Conservation (phyloP, 2,888 invertebrate genomes). For the Mellilla xanthometata region DNA sequence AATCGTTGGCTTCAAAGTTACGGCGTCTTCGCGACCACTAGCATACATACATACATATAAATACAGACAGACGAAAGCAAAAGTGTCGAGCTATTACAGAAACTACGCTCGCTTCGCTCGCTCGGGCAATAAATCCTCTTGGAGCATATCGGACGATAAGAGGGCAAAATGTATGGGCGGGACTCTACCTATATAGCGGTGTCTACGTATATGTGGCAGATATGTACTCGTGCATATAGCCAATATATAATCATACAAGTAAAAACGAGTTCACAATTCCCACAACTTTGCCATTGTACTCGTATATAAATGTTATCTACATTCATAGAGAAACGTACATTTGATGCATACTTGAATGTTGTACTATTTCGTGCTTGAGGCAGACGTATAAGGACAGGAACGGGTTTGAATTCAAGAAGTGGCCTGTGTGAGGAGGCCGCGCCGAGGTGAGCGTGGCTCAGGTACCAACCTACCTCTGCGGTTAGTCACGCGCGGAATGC, state of each 20-base stretch:
- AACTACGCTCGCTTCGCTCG: too few relatives aligned
- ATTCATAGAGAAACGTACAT: constrained; percentile 4
- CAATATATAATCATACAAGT: constrained; percentile 7
- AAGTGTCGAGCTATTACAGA: too few relatives aligned
- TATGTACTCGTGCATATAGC: too few relatives aligned
- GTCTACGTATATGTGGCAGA: neutral
- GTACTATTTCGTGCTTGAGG: constrained; percentile 45
- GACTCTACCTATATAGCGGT: constrained; percentile 5
- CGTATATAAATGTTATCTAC: neutral
- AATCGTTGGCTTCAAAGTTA: too few relatives aligned
- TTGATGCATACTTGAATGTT: constrained; percentile 30
- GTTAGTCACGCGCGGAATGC: constrained; percentile 71
- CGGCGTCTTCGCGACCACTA: too few relatives aligned
- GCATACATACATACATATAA: too few relatives aligned
- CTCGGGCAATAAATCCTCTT: neutral
- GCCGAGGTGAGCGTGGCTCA: constrained; percentile 64
- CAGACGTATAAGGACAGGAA: constrained; percentile 52
- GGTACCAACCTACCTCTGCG: constrained; percentile 39
- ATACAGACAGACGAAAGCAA: too few relatives aligned
- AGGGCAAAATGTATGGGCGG: constrained; percentile 4
- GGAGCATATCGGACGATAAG: constrained; percentile 3
- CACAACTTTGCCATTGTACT: neutral
- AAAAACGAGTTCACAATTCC: constrained; percentile 1
- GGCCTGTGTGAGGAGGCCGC: constrained; percentile 67
- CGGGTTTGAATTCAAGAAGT: constrained; percentile 71